phyloP scores from a whole-genome alignment of 2,797 vertebrate species.

The Macrochelys suwanniensis region DNA sequence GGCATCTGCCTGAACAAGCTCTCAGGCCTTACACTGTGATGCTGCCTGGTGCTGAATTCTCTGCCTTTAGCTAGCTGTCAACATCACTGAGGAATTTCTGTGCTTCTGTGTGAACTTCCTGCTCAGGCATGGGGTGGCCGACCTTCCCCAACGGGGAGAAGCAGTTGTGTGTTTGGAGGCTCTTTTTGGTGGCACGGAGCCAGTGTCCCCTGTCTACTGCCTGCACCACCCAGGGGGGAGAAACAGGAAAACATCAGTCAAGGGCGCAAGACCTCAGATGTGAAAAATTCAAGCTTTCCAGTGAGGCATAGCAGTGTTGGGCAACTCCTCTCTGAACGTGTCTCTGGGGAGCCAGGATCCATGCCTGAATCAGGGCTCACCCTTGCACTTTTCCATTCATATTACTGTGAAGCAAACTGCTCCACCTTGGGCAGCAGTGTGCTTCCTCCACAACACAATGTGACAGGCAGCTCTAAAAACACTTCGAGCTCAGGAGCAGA shows the following conservation, averaged over 20 bases:
- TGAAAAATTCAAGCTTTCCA: background rate
- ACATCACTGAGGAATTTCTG: background rate
- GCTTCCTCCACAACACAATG: background rate
- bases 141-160: rapidly evolving
- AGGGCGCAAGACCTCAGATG: background rate
- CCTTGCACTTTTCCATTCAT: slow-evolving; percentile 36
- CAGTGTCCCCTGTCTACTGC: background rate
- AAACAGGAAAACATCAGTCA: background rate
- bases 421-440: background rate
- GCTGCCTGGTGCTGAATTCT: background rate
- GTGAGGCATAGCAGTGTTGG: slow-evolving; percentile 27
- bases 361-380: slow-evolving; percentile 1
- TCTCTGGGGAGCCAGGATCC: background rate
- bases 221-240: background rate
- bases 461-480: slow-evolving; percentile 30
- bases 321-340: slow-evolving; percentile 18
- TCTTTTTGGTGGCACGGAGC: background rate
- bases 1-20: background rate
- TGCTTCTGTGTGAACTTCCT: background rate
- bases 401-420: background rate
- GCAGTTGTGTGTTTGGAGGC: background rate
- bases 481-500: background rate
- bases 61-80: background rate
- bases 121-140: rapidly evolving
- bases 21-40: background rate